Base-by-base conservation (phyloP, 2,888 invertebrate species). In the Cyrtodaria siliqua region DNA sequence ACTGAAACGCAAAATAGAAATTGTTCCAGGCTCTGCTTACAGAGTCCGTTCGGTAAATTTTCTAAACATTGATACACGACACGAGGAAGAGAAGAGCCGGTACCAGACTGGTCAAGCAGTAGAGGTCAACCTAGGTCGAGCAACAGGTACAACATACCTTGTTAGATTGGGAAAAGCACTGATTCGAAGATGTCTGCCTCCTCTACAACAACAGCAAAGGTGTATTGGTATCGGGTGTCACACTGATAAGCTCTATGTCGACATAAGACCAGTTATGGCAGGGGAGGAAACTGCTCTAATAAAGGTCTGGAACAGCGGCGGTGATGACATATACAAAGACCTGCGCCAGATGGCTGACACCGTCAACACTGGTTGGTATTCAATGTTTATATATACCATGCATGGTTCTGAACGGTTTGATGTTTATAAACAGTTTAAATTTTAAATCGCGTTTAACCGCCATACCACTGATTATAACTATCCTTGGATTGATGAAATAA, bases 211-310 rank as follows among this genome's bases (percentile, higher is more conserved):
- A 8, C 40, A 74, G 52, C 56, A 68, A 59, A 52, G 76, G 26
- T 64, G 50, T 16, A 33, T 77, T 1, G 76, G 76, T 1, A 16
- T 71, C 26, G 76, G 76, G 16, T 67, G 66, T 52, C 76, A 77
- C 44, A 27, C 12, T 18, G 71, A 71, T 47, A 38, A 47, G 24
- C 38, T 77, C n/a, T 77, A 77, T 42, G 24, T 77, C 6, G 76
- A 77, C 42, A 40, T 77, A 9, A 52, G 76, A 20, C 71, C 76
- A 3, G 49, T 74, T 24, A 40, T 50, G n/a, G 49, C 56, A 2
- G 63, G 68, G 16, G 23, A 62, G 18, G 74, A 74, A 40, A 49
- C 49, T 18, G 57, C 42, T 20, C 57, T 50, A 14, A 63, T 74
- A 18, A 29, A 29, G n/a, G 56, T 74, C n/a, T 74, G 74, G 74